These are phyloP conservation scores for Bolinopsis microptera DNA, from an alignment of 37 sponge, comb jelly and placozoan genomes.

Conservation along the genomic window DNA sequence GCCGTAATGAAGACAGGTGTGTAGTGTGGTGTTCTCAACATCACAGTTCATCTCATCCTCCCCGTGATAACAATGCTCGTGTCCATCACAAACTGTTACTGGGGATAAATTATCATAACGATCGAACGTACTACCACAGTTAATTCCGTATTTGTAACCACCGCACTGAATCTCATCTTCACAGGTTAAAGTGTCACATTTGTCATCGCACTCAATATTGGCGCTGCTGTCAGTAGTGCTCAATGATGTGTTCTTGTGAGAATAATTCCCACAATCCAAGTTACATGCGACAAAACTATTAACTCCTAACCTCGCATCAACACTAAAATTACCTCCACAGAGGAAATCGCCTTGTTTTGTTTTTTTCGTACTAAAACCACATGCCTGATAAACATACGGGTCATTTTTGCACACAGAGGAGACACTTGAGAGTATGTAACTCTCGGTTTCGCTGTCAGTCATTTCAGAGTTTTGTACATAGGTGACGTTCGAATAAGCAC, in stretches of 20 bases:
- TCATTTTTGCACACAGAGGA: not conserved
- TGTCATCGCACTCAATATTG: not conserved
- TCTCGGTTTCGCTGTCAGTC: not conserved
- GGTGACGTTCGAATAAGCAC: not conserved
- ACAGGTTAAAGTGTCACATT: not conserved
- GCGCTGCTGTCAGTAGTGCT: not conserved
- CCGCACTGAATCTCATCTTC: not conserved
- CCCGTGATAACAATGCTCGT: not conserved
- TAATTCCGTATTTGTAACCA: not conserved
- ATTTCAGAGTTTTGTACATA: too few relatives aligned
- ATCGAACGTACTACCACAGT: too few relatives aligned
- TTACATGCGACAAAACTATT: too few relatives aligned
- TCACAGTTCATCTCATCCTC: not conserved
- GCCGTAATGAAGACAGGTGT: not conserved
- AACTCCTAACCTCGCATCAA: too few relatives aligned
- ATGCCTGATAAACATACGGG: not conserved
- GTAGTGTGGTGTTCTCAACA: not conserved
- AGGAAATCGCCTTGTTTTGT: not conserved
- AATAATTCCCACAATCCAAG: too few relatives aligned
- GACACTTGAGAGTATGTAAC: not conserved
- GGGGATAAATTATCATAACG: not conserved
- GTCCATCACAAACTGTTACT: not conserved
- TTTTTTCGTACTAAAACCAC: not conserved
- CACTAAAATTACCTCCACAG: not conserved
- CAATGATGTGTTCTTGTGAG: too few relatives aligned